A percentile compares a stretch with the other conserved stretches of the same genome.
phyloP scores from a whole-genome alignment of 2,113 vertebrate genomes.

The Tyto alba region DNA sequence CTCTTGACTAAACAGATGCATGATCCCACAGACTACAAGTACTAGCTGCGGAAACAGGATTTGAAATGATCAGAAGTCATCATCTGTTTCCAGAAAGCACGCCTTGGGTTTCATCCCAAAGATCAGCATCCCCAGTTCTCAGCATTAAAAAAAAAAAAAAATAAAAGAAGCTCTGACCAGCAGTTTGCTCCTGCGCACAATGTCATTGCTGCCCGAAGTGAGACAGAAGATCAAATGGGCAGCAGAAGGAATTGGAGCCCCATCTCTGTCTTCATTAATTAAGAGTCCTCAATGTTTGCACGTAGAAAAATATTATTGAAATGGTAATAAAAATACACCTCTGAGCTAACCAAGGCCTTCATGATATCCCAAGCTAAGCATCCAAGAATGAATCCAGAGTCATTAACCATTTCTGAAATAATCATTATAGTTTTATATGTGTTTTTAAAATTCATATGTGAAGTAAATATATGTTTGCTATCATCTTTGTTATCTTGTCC shows the following conservation, averaged over 20 bases:
- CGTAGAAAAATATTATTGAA: background rate
- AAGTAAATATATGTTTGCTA: background rate
- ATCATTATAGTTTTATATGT: background rate
- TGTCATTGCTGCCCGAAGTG: background rate
- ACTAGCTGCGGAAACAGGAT: background rate
- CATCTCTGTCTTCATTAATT: background rate
- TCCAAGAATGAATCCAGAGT: background rate
- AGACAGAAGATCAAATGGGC: background rate
- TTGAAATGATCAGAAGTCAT: background rate
- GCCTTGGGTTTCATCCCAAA: background rate
- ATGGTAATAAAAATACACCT: background rate
- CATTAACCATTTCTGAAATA: background rate
- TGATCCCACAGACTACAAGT: background rate
- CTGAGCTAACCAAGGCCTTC: background rate
- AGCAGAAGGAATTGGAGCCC: background rate
- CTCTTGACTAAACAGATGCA: background rate
- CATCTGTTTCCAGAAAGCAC: background rate
- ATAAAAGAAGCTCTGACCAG: background rate
- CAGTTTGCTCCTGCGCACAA: background rate
- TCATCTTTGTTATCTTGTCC: background rate
- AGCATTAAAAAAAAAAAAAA: background rate
- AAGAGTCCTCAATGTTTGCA: background rate
- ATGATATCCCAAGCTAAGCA: background rate
- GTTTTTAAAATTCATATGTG: background rate
- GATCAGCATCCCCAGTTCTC: background rate